Conservation (phyloP, 2,888 invertebrate genomes). For the Drosophila dives region DNA sequence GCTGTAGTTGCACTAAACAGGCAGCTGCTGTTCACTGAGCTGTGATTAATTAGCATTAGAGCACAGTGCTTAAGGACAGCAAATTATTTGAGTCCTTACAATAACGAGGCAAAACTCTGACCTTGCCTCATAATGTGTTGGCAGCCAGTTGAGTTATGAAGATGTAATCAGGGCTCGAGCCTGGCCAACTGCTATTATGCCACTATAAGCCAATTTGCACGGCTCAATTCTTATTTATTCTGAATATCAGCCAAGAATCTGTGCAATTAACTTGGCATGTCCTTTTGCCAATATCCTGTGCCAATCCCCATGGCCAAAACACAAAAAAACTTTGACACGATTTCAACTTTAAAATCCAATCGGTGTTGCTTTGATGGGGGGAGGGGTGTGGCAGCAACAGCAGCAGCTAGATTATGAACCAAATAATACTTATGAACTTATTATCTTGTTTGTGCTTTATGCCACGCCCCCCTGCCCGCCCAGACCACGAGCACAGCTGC, state of each 20-base stretch:
- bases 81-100: slow-evolving; percentile 42
- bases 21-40: slow-evolving; percentile 62
- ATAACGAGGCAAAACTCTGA: slow-evolving; percentile 25
- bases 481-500: slow-evolving; percentile 24
- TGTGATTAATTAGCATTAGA: slow-evolving; percentile 70
- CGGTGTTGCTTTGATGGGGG: slow-evolving; percentile 1
- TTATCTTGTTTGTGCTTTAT: slow-evolving; percentile 76
- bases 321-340: slow-evolving; percentile 62
- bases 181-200: neutral
- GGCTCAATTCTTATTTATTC: slow-evolving; percentile 40
- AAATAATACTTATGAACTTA: slow-evolving; percentile 80
- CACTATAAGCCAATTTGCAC: slow-evolving; percentile 24
- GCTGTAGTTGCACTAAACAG: slow-evolving; percentile 65
- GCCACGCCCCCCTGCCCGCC: slow-evolving; percentile 20
- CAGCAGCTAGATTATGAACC: slow-evolving; percentile 60
- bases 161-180: slow-evolving; percentile 30
- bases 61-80: slow-evolving; percentile 22
- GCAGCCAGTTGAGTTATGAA: slow-evolving; percentile 37
- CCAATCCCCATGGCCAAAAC: slow-evolving; percentile 29
- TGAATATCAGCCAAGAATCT: slow-evolving; percentile 43
- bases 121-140: slow-evolving; percentile 19
- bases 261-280: slow-evolving; percentile 61
- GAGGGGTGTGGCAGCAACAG: neutral
- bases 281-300: slow-evolving; percentile 41
- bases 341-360: slow-evolving; percentile 70